Percentiles rank a stretch among this genome's conserved stretches.
Conservation (phyloP, 1,140 invertebrate genomes). For the Alviniconcha marisindica region DNA sequence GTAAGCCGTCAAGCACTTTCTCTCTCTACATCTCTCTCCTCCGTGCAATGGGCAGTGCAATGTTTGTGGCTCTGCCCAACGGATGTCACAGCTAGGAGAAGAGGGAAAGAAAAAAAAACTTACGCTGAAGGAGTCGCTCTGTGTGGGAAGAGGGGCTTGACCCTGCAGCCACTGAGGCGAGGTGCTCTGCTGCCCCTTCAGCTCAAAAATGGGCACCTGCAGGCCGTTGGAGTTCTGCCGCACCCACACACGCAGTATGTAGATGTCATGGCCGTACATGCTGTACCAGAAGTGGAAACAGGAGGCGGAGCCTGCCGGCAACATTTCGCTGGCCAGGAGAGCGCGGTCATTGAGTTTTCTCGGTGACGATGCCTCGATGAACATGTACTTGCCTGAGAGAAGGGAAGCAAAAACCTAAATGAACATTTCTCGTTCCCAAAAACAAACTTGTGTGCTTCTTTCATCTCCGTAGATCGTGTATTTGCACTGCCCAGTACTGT, state of each 20-base stretch:
- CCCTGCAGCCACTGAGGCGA: constrained; percentile 51
- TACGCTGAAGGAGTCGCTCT: constrained; percentile 57
- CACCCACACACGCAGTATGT: constrained; percentile 57
- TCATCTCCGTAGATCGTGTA: no score
- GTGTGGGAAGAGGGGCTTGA: constrained; percentile 51
- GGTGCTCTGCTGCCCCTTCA: constrained; percentile 50
- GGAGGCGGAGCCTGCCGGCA: constrained; percentile 46
- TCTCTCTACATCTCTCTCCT: no score
- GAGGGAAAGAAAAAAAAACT: no score
- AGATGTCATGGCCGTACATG: constrained; percentile 66
- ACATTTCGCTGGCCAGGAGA: constrained; percentile 56
- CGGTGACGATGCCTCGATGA: constrained; percentile 68
- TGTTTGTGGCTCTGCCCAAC: no score
- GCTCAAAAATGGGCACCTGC: constrained; percentile 62
- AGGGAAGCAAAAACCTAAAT: not conserved
- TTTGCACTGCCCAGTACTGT: no score
- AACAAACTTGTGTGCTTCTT: no score
- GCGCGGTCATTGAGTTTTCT: constrained; percentile 63
- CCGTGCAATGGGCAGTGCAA: no score
- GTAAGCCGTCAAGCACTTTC: no score
- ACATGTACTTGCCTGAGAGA: constrained; percentile 67
- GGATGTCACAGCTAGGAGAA: no score
- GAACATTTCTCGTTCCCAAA: no score
- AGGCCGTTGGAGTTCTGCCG: constrained; percentile 45
- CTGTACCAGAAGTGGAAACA: constrained; percentile 70